These are phyloP conservation scores for Hiodon tergisus DNA, from an alignment of 2,113 vertebrate genomes.

Conservation along the genomic window DNA sequence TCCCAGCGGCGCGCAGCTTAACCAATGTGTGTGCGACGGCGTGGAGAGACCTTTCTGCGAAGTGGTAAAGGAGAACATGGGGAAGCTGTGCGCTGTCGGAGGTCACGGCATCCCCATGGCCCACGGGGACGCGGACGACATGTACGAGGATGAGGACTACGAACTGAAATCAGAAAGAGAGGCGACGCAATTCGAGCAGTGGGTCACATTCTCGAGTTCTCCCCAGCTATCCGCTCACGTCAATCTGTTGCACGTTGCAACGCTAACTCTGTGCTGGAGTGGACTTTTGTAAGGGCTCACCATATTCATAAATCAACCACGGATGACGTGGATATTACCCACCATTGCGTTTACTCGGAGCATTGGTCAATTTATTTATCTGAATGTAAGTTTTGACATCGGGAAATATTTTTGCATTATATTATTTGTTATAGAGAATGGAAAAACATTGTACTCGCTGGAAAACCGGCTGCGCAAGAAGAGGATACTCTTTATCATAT, in stretches of 20 bases:
- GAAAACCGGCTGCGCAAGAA: not conserved
- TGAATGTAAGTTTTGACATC: too few relatives aligned
- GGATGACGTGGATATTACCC: not conserved
- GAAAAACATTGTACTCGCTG: not conserved
- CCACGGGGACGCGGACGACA: constrained; percentile 50
- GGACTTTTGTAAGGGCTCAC: not conserved
- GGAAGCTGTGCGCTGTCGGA: constrained; percentile 58
- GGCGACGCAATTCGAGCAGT: constrained; percentile 24
- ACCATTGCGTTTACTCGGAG: not conserved
- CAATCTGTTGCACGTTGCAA: constrained; percentile 29
- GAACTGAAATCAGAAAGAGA: constrained; percentile 50
- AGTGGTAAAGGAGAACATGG: constrained; percentile 74
- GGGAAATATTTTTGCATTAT: too few relatives aligned
- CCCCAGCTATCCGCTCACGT: constrained; percentile 15
- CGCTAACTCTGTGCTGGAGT: constrained; percentile 37
- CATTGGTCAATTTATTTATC: not conserved
- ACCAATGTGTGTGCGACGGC: constrained; percentile 68
- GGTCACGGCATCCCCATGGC: constrained; percentile 45
- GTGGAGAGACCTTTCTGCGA: constrained; percentile 72
- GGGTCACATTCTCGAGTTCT: constrained; percentile 31
- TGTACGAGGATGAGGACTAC: constrained; percentile 62
- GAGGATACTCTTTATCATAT: too few relatives aligned
- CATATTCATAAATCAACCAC: not conserved
- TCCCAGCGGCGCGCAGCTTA: constrained; percentile 59
- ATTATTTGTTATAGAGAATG: not conserved